A percentile compares a stretch with the other conserved stretches of the same genome.
phyloP scores from a whole-genome alignment of 2,113 vertebrate species.

The Bufo bufo region DNA sequence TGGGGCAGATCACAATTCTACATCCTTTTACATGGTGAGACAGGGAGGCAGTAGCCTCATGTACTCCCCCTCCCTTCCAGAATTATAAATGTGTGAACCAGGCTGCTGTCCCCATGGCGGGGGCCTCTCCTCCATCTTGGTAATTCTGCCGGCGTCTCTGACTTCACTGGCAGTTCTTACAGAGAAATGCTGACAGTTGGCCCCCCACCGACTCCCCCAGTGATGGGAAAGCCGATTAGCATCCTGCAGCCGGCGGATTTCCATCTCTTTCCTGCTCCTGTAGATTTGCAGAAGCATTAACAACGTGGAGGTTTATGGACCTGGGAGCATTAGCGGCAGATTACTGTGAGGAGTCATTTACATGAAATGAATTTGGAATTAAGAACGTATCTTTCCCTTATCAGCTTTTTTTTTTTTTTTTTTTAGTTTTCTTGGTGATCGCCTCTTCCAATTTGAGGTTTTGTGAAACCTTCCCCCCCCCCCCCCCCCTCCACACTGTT shows the following conservation, averaged over 20 bases:
- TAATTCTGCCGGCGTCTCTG: background rate
- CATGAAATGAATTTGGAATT: constrained; percentile 40
- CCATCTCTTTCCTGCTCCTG: constrained; percentile 37
- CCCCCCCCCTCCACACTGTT: too few species aligned
- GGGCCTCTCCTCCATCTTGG: background rate
- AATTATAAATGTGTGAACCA: background rate
- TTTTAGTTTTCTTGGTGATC: background rate
- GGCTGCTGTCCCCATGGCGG: background rate
- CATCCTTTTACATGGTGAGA: too few species aligned
- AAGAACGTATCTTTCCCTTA: background rate
- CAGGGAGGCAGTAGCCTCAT: background rate
- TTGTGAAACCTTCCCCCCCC: too few species aligned
- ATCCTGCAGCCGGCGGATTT: constrained; percentile 30
- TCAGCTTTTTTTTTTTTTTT: background rate
- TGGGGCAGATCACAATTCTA: too few species aligned
- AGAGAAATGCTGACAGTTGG: constrained; percentile 45
- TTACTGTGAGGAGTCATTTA: constrained; percentile 35
- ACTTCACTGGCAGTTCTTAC: background rate
- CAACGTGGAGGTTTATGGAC: constrained; percentile 31
- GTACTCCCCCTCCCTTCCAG: background rate
- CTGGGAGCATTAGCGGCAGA: constrained; percentile 22
- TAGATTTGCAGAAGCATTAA: constrained; percentile 46
- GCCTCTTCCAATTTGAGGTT: background rate
- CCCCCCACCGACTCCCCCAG: constrained; percentile 5
- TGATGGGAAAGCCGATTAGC: constrained; percentile 44